phyloP scores from a whole-genome alignment of 2,888 invertebrate species.

The Bombylius major region DNA sequence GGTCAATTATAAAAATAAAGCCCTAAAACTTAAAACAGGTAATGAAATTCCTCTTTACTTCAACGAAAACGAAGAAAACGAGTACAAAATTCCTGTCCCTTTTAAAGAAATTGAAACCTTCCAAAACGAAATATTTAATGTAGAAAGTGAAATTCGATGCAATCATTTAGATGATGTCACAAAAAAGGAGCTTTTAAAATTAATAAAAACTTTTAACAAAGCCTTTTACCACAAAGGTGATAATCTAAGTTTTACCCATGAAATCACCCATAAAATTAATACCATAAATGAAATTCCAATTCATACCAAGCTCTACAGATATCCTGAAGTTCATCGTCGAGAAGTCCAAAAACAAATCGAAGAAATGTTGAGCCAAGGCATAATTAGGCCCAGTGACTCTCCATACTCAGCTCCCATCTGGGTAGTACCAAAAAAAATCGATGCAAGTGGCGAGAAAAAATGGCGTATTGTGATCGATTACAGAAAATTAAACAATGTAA shows the following conservation, averaged over 20 bases:
- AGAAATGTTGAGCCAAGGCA: not conserved
- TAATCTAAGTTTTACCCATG: too few relatives aligned
- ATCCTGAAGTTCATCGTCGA: not conserved
- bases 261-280: not conserved
- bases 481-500: constrained; percentile 12
- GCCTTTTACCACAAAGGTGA: too few relatives aligned
- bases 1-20: not conserved
- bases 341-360: not conserved
- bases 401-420: not conserved
- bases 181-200: too few relatives aligned
- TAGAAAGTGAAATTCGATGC: too few relatives aligned
- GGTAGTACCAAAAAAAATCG: not conserved
- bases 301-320: not conserved
- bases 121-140: too few relatives aligned
- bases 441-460: not conserved
- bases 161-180: too few relatives aligned
- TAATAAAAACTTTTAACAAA: too few relatives aligned
- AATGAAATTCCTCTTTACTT: too few relatives aligned
- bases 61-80: too few relatives aligned
- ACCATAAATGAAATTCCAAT: not conserved
- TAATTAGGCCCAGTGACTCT: not conserved
- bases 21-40: not conserved
- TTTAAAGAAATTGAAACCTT: too few relatives aligned
- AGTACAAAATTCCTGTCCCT: too few relatives aligned
- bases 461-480: constrained; percentile 8